phyloP scores from a whole-genome alignment of 2,113 vertebrate genomes.

The Heteronetta atricapilla region DNA sequence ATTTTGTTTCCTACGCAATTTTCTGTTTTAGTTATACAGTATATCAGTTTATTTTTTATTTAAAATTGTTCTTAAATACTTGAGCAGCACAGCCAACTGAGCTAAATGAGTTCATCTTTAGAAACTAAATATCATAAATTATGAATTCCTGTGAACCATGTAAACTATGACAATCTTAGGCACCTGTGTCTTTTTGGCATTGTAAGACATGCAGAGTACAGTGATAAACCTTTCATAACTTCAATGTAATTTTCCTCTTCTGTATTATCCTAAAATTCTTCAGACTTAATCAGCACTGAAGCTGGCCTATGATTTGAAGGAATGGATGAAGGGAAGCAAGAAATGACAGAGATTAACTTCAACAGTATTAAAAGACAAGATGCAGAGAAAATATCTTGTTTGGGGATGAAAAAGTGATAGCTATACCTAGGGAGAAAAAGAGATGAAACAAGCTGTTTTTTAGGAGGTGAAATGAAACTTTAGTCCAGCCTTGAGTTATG shows the following conservation, averaged over 20 bases:
- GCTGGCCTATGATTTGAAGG: background rate
- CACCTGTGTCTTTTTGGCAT: background rate
- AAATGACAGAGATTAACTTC: background rate
- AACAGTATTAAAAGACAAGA: background rate
- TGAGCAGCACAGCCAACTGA: background rate
- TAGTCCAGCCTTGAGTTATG: background rate
- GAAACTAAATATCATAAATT: background rate
- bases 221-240: background rate
- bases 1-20: background rate
- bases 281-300: background rate
- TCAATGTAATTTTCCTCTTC: background rate
- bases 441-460: background rate
- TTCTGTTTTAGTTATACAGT: background rate
- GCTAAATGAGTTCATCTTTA: background rate
- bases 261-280: background rate
- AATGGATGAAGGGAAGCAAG: background rate
- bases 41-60: slow-evolving; percentile 21
- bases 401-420: background rate
- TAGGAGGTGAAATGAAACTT: background rate
- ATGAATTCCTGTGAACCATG: background rate
- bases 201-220: background rate
- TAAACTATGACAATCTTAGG: background rate
- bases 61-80: slow-evolving; percentile 11
- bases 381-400: background rate
- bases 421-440: background rate